Evolutionary conservation across 2,797 vertebrate species (phyloP).

Genomic region (Morus bassanus): DNA sequence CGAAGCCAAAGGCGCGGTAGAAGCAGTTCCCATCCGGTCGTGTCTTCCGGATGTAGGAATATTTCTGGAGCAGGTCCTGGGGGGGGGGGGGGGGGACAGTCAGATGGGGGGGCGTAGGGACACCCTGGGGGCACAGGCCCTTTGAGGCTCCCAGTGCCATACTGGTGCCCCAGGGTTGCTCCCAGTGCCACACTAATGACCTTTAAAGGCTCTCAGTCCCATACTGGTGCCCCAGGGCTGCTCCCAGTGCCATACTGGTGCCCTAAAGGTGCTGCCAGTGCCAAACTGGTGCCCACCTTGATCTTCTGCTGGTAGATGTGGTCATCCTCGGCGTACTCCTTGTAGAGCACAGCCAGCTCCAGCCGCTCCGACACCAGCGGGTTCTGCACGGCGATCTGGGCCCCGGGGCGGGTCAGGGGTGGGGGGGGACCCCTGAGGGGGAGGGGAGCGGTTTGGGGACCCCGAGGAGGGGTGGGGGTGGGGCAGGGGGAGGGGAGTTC

Average conservation of each 20-base stretch:
- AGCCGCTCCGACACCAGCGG: slow-evolving; percentile 91
- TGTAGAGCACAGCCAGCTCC: slow-evolving; percentile 87
- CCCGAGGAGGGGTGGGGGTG: neutral
- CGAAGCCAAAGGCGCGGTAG: slow-evolving; percentile 92
- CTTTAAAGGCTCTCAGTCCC: no score
- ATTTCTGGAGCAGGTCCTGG: slow-evolving; percentile 87
- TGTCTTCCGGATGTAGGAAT: slow-evolving; percentile 90
- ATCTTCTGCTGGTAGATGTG: slow-evolving; percentile 93
- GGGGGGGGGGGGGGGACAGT: no score
- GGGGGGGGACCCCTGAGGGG: neutral
- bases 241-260: neutral
- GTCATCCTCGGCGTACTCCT: slow-evolving; percentile 90
- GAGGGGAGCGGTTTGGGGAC: neutral
- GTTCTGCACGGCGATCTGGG: slow-evolving; percentile 92
- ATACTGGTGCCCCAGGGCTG: no score
- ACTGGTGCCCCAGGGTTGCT: no score
- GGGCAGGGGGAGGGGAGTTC: no score
- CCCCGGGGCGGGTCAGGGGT: neutral
- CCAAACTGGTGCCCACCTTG: slow-evolving; percentile 75
- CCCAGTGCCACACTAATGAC: no score
- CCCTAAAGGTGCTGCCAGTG: no score
- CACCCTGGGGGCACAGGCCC: neutral
- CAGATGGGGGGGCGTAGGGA: neutral
- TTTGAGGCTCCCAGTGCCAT: no score
- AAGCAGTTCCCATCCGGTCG: slow-evolving; percentile 94